Evolutionary conservation across 2,797 vertebrate genomes (phyloP), one percentile per base, ranked within the genome.

Genomic region (Lacerta agilis): DNA sequence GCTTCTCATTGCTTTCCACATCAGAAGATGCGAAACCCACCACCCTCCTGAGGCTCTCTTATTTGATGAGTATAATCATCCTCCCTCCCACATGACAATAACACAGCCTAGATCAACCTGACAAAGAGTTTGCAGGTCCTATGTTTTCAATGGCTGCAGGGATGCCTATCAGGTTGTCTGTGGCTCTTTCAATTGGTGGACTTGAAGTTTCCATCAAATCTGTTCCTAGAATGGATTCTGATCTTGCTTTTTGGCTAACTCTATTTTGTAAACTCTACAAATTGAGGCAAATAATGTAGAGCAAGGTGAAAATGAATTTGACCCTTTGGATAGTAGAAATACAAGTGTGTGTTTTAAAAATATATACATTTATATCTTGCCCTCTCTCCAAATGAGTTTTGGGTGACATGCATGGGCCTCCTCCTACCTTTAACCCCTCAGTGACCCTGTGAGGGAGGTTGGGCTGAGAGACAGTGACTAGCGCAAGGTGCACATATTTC

Each of bases 321-420:
- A 94, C 91, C 92, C 82, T 86, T 80, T 41, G 72, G 8, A 27
- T 88, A 87, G 55, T 83, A 82, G 90, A 89, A 92, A 75, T 27
- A 82, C 49, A 55, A 4, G 86, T 88, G 86, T 88, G 89, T 3
- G 43, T 86, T 90, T 81, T 29, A 66, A 38, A 66, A 4, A 55
- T 55, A 49, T 17, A 45, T 69, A 69, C 17, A 69, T 9, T 69
- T 78, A 29, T 66, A 20, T 41, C 9, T 17, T 81, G 18, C 20
- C 27, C 18, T 80, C 71, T 55, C 49, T 86, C 27, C 38, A 73
- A 64, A 55, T 2, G 1, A 72, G 27, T 6, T 73, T 27, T 73
- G 17, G 18, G 27, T 71, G 27, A 27, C 33, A 13, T 23, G 27
- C 9, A 80, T 7, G 38, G 36, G n/a, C 38, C 9, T 38, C 20